Evolutionary conservation across 92 coral and sea anemone genomes (phyloP), one percentile per base, ranked within the genome.

Genomic region (Blastomussa wellsi): DNA sequence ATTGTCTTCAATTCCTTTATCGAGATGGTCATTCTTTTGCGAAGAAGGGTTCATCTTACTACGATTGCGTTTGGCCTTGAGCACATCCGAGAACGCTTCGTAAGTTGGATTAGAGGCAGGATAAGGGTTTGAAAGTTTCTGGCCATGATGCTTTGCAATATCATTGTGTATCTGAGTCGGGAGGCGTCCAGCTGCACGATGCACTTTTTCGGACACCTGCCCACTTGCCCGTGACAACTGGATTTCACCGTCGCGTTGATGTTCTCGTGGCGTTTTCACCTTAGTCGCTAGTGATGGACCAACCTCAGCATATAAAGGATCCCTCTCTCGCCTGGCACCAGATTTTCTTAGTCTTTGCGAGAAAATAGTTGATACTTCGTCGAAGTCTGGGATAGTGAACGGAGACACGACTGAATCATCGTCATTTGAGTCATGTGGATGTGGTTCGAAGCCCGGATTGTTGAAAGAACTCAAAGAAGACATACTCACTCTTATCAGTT

Each of bases 401-500:
- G 60, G 59, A 47, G 36, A 26, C 57, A 22, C 79, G 19, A 28
- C 79, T 42, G 60, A 26, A 15, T 49, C 35, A 8, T 42, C 57
- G 60, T 1, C 35, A 35, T 41, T 13, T 0, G 4, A 42, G 53
- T 74, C 57, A 12, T 20, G 52, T 10, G 11, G 47, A 72, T 72
- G 26, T 10, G 76, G 57, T 29, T 42, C 60, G 60, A 11, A 74
- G 20, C 79, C 79, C 42, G 79, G 79, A 42, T 74, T 74, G n/a
- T 74, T 74, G 57, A 74, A 74, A 49, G 20, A 13, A 2, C 20
- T 48, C 36, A 74, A 26, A 12, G 55, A 3, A 31, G n/a, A 20
- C 32, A 14, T 41, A 35, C 1, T 14, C 42, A 8, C 57, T 26
- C 8, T 33, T 10, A 8, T 13, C 31, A 36, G 36, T 28, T 35